A percentile compares a stretch with the other conserved stretches of the same genome.
These are phyloP conservation scores for Macrosiphum euphorbiae DNA, from an alignment of 2,888 invertebrate species.

Conservation along the genomic window DNA sequence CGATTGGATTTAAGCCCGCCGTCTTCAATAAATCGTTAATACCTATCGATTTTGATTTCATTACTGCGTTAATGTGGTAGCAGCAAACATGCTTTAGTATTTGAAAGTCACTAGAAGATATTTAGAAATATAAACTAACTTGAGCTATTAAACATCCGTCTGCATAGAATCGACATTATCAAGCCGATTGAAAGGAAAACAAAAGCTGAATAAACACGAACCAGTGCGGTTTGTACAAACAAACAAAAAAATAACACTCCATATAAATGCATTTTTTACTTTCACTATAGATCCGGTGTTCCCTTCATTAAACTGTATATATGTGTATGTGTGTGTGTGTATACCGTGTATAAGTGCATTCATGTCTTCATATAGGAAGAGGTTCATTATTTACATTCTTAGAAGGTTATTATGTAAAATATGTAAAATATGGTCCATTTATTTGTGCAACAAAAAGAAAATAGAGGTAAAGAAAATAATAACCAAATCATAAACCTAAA, in stretches of 20 bases:
- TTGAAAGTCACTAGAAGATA: slow-evolving; percentile 20
- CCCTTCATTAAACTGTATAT: not conserved
- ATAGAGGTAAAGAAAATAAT: not conserved
- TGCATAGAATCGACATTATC: not conserved
- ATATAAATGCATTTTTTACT: slow-evolving; percentile 43
- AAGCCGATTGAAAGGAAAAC: slow-evolving; percentile 33
- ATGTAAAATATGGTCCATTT: not conserved
- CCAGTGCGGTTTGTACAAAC: slow-evolving; percentile 29
- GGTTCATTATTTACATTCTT: not conserved
- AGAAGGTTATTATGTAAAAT: not conserved
- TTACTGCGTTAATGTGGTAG: not conserved
- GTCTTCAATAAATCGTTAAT: not conserved
- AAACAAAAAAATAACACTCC: slow-evolving; percentile 27
- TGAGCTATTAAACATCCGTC: not conserved
- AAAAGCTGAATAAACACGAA: slow-evolving; percentile 48
- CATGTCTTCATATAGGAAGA: slow-evolving; percentile 3
- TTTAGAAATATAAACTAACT: not conserved
- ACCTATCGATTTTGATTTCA: not conserved
- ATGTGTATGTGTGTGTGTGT: not conserved
- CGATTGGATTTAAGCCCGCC: not conserved
- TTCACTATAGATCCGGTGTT: slow-evolving; percentile 55
- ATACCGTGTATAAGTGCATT: not conserved
- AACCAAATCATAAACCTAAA: not conserved
- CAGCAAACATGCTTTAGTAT: not conserved
- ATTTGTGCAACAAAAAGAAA: not conserved